Percentiles rank a stretch among this genome's conserved stretches.
Conservation (phyloP, 2,888 invertebrate genomes). For the Stictocephala bisonia region DNA sequence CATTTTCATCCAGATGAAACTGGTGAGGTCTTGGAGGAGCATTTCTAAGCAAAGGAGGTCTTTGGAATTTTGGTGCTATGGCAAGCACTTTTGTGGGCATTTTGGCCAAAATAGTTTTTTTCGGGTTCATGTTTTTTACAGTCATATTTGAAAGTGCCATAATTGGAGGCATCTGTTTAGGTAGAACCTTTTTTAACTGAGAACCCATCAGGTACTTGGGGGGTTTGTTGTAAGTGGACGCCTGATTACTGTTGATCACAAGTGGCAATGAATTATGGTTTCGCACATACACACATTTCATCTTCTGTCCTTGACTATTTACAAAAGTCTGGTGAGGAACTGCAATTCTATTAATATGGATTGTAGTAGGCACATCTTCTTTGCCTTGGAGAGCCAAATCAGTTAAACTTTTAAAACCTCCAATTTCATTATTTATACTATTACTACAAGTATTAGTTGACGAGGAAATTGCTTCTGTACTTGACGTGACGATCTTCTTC, state of each 20-base stretch:
- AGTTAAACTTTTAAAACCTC: too few relatives aligned
- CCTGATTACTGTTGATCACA: neutral
- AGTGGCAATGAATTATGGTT: neutral
- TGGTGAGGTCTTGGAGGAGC: neutral
- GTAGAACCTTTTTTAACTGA: neutral
- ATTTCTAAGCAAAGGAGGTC: neutral
- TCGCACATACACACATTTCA: conserved; percentile 26
- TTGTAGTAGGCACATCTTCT: neutral
- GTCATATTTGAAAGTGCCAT: neutral
- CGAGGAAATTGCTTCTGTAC: too few relatives aligned
- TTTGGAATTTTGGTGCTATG: neutral
- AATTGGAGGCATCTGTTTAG: neutral
- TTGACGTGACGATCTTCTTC: too few relatives aligned
- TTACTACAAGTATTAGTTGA: too few relatives aligned
- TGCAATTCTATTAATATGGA: conserved; percentile 24
- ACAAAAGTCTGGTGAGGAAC: conserved; percentile 17
- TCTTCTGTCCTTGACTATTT: conserved; percentile 15
- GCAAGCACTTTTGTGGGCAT: neutral
- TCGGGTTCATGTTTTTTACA: neutral
- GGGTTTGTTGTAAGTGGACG: neutral
- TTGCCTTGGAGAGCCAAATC: neutral
- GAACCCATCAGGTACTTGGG: neutral
- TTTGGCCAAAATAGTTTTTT: neutral
- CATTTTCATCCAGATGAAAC: neutral
- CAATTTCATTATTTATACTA: too few relatives aligned